phyloP scores from a whole-genome alignment of 1,140 invertebrate species.

The Zaprionus capensis region DNA sequence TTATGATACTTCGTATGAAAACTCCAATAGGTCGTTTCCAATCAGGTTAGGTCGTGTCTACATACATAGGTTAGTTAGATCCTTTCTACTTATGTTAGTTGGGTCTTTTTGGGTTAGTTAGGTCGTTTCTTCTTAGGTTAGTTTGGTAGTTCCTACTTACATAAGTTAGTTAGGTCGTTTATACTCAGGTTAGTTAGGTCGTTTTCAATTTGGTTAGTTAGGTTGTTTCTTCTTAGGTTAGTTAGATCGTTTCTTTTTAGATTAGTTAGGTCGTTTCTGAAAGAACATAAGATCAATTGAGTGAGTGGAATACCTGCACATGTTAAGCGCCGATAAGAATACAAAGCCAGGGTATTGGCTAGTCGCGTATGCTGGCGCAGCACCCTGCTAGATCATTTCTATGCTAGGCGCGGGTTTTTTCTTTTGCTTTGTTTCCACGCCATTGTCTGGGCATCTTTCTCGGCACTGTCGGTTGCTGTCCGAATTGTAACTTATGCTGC shows the following conservation, averaged over 20 bases:
- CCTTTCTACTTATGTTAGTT: not conserved
- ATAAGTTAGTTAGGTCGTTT: not conserved
- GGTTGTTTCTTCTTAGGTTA: not conserved
- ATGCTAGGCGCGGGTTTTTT: slow-evolving; percentile 3
- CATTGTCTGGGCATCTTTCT: slow-evolving; percentile 54
- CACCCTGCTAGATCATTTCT: slow-evolving; percentile 1
- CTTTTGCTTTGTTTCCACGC: slow-evolving; percentile 58
- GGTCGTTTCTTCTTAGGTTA: not conserved
- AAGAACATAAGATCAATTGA: too few relatives aligned
- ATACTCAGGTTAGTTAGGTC: not conserved
- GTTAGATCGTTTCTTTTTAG: not conserved
- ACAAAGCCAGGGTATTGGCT: not conserved
- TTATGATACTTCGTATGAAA: not conserved
- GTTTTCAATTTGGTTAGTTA: not conserved
- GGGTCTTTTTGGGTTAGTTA: not conserved
- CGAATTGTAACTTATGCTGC: slow-evolving; percentile 68
- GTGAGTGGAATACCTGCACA: not conserved
- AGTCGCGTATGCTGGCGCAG: not conserved
- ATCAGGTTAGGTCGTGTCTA: not conserved
- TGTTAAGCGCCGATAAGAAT: not conserved
- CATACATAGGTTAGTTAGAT: not conserved
- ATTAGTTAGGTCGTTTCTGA: not conserved
- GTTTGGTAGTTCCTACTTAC: not conserved
- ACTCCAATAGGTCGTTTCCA: not conserved
- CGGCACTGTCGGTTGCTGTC: slow-evolving; percentile 31